These are phyloP conservation scores for Erythrolamprus reginae DNA, from an alignment of 2,113 vertebrate genomes.

Conservation along the genomic window DNA sequence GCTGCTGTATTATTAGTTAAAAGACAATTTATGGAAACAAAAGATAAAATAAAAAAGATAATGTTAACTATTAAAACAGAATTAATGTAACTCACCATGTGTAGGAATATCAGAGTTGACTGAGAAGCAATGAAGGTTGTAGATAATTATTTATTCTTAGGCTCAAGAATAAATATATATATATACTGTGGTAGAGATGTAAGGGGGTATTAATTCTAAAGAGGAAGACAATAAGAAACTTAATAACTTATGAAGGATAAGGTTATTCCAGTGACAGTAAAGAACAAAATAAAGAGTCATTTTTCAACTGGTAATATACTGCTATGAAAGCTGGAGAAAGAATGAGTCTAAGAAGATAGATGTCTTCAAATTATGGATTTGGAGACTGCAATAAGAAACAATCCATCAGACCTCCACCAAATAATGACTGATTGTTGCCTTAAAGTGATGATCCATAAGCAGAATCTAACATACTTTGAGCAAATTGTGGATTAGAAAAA, in stretches of 20 bases:
- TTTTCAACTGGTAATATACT: background rate
- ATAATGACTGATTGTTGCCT: background rate
- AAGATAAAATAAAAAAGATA: background rate
- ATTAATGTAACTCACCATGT: background rate
- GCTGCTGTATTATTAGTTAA: background rate
- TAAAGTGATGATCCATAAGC: background rate
- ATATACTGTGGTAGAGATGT: background rate
- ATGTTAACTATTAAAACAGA: background rate
- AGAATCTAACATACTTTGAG: background rate
- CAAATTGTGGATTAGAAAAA: background rate
- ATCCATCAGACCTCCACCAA: background rate
- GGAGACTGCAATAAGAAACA: background rate
- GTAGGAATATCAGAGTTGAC: background rate
- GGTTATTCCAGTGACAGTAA: background rate
- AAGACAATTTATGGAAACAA: background rate
- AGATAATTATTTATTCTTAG: background rate
- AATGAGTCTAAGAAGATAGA: background rate
- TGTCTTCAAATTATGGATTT: background rate
- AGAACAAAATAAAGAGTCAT: background rate
- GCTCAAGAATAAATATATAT: background rate
- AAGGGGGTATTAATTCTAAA: background rate
- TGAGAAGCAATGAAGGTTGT: background rate
- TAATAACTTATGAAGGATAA: background rate
- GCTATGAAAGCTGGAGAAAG: background rate
- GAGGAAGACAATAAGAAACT: background rate